phyloP scores from a whole-genome alignment of 1,140 invertebrate species.

The Thaumetopoea pityocampa region DNA sequence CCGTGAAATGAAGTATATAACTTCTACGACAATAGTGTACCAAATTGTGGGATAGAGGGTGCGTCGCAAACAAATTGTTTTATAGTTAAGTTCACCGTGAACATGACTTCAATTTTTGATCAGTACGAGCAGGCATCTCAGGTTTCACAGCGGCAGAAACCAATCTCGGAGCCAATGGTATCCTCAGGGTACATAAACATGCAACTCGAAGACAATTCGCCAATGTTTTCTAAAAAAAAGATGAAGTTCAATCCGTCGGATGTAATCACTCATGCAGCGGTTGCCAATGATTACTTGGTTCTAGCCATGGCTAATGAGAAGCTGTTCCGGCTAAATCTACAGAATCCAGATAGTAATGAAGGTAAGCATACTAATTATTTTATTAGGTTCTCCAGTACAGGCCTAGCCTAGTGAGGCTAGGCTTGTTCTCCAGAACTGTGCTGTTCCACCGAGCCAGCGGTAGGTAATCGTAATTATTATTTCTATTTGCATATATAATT shows the following conservation, averaged over 20 bases:
- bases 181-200: slow-evolving; percentile 82
- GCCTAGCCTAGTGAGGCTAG: too few species aligned
- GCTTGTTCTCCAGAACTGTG: too few species aligned
- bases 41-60: too few species aligned
- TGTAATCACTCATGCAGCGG: slow-evolving; percentile 85
- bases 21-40: too few species aligned
- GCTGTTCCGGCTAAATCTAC: slow-evolving; percentile 88
- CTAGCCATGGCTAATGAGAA: slow-evolving; percentile 90
- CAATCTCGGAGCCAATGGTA: slow-evolving; percentile 54
- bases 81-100: slow-evolving; percentile 3
- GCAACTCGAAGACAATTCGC: slow-evolving; percentile 81
- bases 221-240: slow-evolving; percentile 87
- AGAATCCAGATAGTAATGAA: slow-evolving; percentile 85
- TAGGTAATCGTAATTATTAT: too few species aligned
- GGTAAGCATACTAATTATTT: slow-evolving; percentile 72
- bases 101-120: slow-evolving; percentile 86
- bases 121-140: slow-evolving; percentile 87
- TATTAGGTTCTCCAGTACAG: too few species aligned
- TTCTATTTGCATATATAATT: neutral
- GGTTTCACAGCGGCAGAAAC: slow-evolving; percentile 43
- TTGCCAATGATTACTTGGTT: slow-evolving; percentile 88
- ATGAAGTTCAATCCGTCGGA: slow-evolving; percentile 87
- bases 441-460: too few species aligned
- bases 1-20: too few species aligned
- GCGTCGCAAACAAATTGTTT: neutral